Base-by-base conservation (phyloP, 2,113 vertebrate genomes). In the Etheostoma cragini region DNA sequence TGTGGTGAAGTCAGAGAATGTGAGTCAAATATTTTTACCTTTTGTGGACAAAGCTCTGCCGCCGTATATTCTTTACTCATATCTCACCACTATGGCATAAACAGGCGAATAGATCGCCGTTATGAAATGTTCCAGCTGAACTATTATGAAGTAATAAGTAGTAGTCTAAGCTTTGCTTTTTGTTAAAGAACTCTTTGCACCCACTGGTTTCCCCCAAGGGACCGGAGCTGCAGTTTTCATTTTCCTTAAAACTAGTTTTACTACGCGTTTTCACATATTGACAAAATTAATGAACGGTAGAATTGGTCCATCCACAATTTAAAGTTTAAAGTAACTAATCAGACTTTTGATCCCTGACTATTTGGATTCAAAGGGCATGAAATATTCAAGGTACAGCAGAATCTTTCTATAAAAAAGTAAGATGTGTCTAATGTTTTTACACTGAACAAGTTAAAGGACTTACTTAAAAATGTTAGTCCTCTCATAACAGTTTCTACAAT, bases 1-100 rank as follows among this genome's bases (percentile, higher is more conserved):
- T 38, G 90, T 96, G 72, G 92, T 94, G 82, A 96, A 96, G 87
- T 94, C 94, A 0, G 95, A 96, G 89, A 94, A 95, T 60, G 95
- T 96, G 67, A 96, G 95, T 95, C 49, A 72, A 78, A 81, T 86
- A 13, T 53, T 78, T 86, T 83, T 30, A 82, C 80, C 80, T 83
- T 89, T 77, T 86, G 52, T 75, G 85, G 88, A 74, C 71, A 57
- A 35, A 30, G 24, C 53, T 76, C 13, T 16, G 4, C n/a, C 49
- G 64, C 0, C 15, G 35, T 53, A 22, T 50, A 6, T 12, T 60
- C 74, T 61, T 22, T 45, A 13, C 26, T 77, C n/a, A 6, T 54
- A 26, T 45, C 54, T 79, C 35, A 12, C 49, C 66, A 11, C 33
- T 15, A 70, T 76, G 35, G 71, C 26, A 42, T 26, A 12, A 54